Conservation (phyloP, 2,888 invertebrate genomes). For the Mystacides longicornis region DNA sequence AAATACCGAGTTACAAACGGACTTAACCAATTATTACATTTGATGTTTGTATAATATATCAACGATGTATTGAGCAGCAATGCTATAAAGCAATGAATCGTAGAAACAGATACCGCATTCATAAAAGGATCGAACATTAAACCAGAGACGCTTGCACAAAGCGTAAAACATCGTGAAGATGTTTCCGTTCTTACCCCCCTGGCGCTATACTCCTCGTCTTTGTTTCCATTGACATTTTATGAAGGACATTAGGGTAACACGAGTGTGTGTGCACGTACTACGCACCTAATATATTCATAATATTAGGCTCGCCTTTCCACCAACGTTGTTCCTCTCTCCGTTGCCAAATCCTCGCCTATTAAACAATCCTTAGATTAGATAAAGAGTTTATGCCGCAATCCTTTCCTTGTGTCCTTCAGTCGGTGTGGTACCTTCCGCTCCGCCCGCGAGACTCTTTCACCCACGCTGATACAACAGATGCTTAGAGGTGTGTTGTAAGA, state of each 20-base stretch:
- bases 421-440: no score
- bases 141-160: no score
- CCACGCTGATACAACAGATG: not conserved
- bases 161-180: no score
- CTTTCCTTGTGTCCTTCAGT: slow-evolving; percentile 8
- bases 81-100: no score
- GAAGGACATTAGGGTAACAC: not conserved
- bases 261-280: not conserved
- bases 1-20: no score
- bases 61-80: no score
- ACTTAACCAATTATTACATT: no score
- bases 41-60: no score
- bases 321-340: no score
- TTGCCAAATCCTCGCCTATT: slow-evolving; percentile 13
- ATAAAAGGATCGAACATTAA: no score
- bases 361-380: slow-evolving; percentile 20
- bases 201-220: not conserved
- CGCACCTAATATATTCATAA: not conserved
- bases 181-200: no score
- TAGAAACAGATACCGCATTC: no score
- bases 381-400: slow-evolving; percentile 16
- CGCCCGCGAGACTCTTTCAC: not conserved
- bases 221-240: not conserved
- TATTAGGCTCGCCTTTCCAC: not conserved
- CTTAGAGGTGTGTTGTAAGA: not conserved